Conservation (phyloP, 2,113 vertebrate species). For the Junco hyemalis region DNA sequence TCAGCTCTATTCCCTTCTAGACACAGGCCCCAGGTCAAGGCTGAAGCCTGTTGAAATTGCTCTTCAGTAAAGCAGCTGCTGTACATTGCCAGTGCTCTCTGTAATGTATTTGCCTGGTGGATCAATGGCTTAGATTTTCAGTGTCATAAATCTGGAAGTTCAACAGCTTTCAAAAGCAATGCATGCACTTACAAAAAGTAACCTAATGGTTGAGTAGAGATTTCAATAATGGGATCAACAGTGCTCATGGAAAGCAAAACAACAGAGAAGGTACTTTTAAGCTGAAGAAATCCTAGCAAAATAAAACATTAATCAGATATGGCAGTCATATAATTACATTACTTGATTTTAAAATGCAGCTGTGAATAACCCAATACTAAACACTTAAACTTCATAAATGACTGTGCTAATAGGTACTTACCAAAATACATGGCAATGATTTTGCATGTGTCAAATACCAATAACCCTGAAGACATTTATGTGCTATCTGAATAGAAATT, state of each 20-base stretch:
- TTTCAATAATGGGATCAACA: conserved; percentile 17
- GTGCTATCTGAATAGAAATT: not conserved
- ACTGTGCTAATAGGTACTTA: not conserved
- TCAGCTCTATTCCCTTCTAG: not conserved
- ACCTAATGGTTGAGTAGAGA: conserved; percentile 15
- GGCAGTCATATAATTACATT: not conserved
- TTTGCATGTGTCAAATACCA: not conserved
- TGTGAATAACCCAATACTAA: not conserved
- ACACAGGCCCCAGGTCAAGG: not conserved
- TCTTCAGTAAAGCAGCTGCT: not conserved
- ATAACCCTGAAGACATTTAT: not conserved
- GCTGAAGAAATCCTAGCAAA: not conserved
- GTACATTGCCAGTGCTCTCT: not conserved
- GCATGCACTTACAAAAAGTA: conserved; percentile 27
- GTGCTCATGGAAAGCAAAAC: not conserved
- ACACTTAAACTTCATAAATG: not conserved
- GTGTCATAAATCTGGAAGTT: conserved; percentile 51
- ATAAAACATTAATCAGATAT: not conserved
- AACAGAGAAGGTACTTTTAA: not conserved
- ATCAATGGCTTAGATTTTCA: conserved; percentile 42
- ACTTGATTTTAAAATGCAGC: not conserved
- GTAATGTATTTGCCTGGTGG: not conserved
- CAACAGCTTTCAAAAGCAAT: conserved; percentile 46
- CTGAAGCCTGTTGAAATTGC: not conserved
- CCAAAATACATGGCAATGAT: not conserved